phyloP scores from a whole-genome alignment of 2,113 vertebrate species.

The Crotalus viridis region DNA sequence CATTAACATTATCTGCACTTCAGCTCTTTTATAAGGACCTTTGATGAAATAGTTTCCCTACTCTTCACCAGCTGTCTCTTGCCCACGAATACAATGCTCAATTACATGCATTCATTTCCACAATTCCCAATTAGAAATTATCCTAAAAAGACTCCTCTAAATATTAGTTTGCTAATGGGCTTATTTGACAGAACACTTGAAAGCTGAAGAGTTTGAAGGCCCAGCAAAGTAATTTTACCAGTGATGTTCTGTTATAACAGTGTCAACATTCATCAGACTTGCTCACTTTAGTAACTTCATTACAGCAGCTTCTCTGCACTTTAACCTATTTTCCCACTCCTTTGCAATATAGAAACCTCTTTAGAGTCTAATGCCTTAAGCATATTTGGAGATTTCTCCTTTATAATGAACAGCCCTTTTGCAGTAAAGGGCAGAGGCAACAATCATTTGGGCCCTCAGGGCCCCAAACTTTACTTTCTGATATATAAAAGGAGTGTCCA shows the following conservation, averaged over 20 bases:
- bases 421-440: conserved; percentile 68
- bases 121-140: neutral
- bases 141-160: neutral
- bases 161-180: neutral
- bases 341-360: conserved; percentile 7
- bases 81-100: neutral
- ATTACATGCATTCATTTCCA: neutral
- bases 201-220: neutral
- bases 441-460: conserved; percentile 49
- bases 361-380: neutral
- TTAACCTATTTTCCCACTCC: neutral
- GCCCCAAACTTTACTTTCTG: conserved; percentile 52
- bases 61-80: neutral
- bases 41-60: neutral
- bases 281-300: neutral
- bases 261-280: neutral
- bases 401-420: neutral
- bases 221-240: neutral
- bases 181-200: conserved; percentile 12
- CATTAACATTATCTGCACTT: neutral
- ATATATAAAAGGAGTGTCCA: conserved; percentile 57
- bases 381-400: conserved; percentile 14
- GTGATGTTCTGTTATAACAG: neutral
- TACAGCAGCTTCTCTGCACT: neutral
- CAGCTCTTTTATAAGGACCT: neutral